These are phyloP conservation scores for Cynopterus sphinx DNA, from an alignment of 2,797 vertebrate species.

Conservation along the genomic window DNA sequence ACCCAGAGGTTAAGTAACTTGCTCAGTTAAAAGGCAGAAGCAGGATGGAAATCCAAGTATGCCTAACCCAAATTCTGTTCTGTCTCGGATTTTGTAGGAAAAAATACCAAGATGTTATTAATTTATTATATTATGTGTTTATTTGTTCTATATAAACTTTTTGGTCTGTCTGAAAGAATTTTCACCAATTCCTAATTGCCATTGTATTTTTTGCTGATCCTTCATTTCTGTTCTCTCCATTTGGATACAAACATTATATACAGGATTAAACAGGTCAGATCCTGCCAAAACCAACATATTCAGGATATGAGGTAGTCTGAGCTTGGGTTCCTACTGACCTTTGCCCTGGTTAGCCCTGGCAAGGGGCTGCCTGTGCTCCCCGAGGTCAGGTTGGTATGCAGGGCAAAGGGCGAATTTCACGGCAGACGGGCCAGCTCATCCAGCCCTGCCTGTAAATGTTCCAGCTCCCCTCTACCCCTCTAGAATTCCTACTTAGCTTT, in stretches of 20 bases:
- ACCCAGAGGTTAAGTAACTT: not conserved
- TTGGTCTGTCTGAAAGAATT: not conserved
- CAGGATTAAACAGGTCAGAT: slow-evolving; percentile 18
- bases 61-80: not conserved
- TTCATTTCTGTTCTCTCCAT: not conserved
- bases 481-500: slow-evolving; percentile 8
- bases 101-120: not conserved
- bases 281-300: slow-evolving; percentile 65
- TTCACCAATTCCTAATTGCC: not conserved
- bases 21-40: not conserved
- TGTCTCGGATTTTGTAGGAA: not conserved
- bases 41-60: not conserved
- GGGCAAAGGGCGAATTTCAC: slow-evolving; percentile 47
- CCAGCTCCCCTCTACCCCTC: not conserved
- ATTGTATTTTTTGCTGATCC: not conserved
- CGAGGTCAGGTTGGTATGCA: not conserved
- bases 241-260: not conserved
- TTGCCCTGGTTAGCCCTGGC: slow-evolving; percentile 49
- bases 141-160: not conserved
- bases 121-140: not conserved
- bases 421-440: not conserved
- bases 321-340: slow-evolving; percentile 33
- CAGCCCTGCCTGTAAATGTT: not conserved
- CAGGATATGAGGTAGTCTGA: not conserved
- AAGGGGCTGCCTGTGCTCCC: not conserved